A percentile compares a stretch with the other conserved stretches of the same genome.
Evolutionary conservation across 2,888 invertebrate genomes (phyloP).

Genomic region (Heliconius ethilla): DNA sequence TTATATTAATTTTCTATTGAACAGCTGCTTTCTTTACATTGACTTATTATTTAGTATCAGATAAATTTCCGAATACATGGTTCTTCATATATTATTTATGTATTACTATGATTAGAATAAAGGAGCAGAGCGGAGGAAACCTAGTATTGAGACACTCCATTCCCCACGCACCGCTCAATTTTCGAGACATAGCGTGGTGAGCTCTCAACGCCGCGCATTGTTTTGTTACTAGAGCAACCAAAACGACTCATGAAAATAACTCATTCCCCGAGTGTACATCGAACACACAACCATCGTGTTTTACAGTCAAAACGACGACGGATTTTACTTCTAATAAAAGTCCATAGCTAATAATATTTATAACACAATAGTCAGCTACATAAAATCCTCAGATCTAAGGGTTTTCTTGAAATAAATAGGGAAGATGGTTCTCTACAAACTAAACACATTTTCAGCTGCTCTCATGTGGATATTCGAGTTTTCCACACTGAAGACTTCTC

Average conservation of each 20-base stretch:
- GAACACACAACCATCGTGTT: background rate
- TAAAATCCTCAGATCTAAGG: slow-evolving; percentile 69
- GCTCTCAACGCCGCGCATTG: background rate
- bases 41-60: background rate
- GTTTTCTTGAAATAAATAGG: slow-evolving; percentile 60
- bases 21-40: slow-evolving; percentile 11
- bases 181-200: background rate
- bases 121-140: background rate
- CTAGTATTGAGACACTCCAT: background rate
- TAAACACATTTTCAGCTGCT: slow-evolving; percentile 52
- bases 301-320: background rate
- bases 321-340: slow-evolving; percentile 18
- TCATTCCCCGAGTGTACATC: background rate
- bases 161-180: background rate
- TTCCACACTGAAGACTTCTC: slow-evolving; percentile 77
- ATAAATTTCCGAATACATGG: background rate
- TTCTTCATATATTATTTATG: background rate
- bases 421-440: slow-evolving; percentile 53
- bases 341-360: slow-evolving; percentile 29
- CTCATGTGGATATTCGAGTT: slow-evolving; percentile 80
- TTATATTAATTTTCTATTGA: slow-evolving; percentile 1
- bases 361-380: slow-evolving; percentile 54
- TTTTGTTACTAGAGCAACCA: background rate
- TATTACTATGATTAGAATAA: background rate
- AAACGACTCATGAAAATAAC: background rate